Percentiles rank a stretch among this genome's conserved stretches.
Evolutionary conservation across 2,797 vertebrate species (phyloP).

Genomic region (Halcyon leucocephala): DNA sequence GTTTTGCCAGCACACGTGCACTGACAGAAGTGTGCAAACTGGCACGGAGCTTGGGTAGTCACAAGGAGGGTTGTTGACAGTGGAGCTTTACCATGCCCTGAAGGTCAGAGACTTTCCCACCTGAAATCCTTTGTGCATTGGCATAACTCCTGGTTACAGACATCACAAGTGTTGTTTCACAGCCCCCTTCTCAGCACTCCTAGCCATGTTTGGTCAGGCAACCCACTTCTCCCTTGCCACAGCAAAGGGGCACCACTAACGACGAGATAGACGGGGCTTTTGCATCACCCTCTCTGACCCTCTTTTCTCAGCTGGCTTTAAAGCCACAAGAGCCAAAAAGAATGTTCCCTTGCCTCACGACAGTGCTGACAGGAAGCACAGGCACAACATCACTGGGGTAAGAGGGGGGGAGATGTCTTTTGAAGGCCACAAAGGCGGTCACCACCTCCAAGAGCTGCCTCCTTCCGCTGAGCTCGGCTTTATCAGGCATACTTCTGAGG

Average conservation of each 20-base stretch:
- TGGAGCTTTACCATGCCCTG: neutral
- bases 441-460: neutral
- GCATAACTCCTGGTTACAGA: neutral
- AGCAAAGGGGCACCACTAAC: fast-evolving
- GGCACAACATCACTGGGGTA: no score
- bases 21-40: neutral
- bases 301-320: neutral
- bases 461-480: neutral
- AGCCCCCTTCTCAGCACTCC: neutral
- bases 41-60: neutral
- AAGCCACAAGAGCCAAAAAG: neutral
- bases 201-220: neutral
- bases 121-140: neutral
- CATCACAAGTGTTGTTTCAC: neutral
- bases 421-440: neutral
- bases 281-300: neutral
- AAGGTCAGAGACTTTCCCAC: neutral
- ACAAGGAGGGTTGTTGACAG: neutral
- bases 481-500: neutral
- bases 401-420: neutral
- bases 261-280: neutral
- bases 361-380: neutral
- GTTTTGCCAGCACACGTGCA: neutral
- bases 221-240: neutral
- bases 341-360: no score